Evolutionary conservation across 2,888 invertebrate species (phyloP), one percentile per base, ranked within the genome.

Genomic region (Aspidiotus rigidus): DNA sequence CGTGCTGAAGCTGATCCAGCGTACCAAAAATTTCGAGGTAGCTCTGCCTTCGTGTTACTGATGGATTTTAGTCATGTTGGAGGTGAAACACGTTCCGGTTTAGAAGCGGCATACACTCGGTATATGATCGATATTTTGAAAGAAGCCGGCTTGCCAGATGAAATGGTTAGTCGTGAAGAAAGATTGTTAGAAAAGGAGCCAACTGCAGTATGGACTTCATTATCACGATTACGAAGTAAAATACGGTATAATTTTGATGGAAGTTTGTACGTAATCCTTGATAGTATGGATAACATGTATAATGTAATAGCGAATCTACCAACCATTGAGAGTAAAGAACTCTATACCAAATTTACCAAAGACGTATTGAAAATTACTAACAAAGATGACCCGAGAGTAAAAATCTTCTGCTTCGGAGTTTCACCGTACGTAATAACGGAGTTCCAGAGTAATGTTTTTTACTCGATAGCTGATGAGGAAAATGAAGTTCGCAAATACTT

Each of bases 211-310:
- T 49, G 49, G 6, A 49, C 49, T 49, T 49, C 49, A 49, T n/a
- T 49, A 49, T 6, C n/a, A 13, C 10, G 49, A n/a, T 49, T 49
- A n/a, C 49, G n/a, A n/a, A 49, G 49, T 49, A 1, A 49, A 49
- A 49, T 49, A 13, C 11, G 3, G 2, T n/a, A 3, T 13, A 49
- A 28, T 28, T 28, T 49, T n/a, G n/a, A 49, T 11, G 49, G n/a
- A 49, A 49, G n/a, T 49, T 49, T 49, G 49, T 49, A 49, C 49
- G 49, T 49, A 49, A 49, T 49, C 1, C n/a, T 49, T 13, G 49
- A 49, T n/a, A 49, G 49, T n/a, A n/a, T 49, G 10, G 49, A 49
- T 49, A 49, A 49, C 49, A 49, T 49, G 49, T 49, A 49, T 49
- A 49, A 49, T n/a, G 10, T 49, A n/a, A 49, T 49, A 11, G 49